Percentiles rank a stretch among this genome's conserved stretches.
Evolutionary conservation across 2,888 invertebrate genomes (phyloP).

Genomic region (Lasioglossum leucozonium): DNA sequence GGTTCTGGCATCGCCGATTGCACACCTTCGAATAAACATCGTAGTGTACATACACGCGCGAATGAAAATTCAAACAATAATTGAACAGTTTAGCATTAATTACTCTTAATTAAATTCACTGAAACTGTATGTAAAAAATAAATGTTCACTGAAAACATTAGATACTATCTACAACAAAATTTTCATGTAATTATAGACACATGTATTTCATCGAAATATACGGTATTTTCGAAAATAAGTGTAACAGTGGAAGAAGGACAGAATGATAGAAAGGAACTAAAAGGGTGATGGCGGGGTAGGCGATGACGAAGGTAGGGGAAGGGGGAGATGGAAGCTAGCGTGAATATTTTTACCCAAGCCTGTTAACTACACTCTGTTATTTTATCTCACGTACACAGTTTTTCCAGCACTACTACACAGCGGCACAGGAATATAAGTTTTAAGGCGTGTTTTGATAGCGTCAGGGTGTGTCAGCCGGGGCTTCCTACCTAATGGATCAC

Average conservation of each 20-base stretch:
- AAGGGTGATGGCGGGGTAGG: not conserved
- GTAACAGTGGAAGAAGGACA: slow-evolving; percentile 10
- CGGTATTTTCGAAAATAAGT: not conserved
- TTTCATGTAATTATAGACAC: not conserved
- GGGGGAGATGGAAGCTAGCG: slow-evolving; percentile 70
- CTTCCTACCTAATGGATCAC: slow-evolving; percentile 83
- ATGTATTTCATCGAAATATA: not conserved
- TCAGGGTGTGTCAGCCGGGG: slow-evolving; percentile 81
- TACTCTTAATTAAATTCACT: not conserved
- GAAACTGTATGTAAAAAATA: not conserved
- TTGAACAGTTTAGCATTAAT: not conserved
- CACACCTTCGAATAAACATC: too few species aligned
- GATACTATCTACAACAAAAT: not conserved
- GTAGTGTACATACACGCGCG: too few species aligned
- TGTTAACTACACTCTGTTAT: slow-evolving; percentile 82
- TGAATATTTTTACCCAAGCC: slow-evolving; percentile 82
- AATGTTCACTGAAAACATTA: not conserved
- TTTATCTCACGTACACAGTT: slow-evolving; percentile 80
- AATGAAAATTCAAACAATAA: too few species aligned
- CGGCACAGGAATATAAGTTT: slow-evolving; percentile 81
- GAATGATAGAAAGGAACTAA: slow-evolving; percentile 27
- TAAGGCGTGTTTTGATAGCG: slow-evolving; percentile 83
- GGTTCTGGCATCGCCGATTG: too few species aligned
- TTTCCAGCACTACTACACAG: slow-evolving; percentile 74
- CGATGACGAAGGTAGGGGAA: slow-evolving; percentile 22